These are phyloP conservation scores for Cataglyphis hispanica DNA, from an alignment of 1,140 invertebrate species.

Conservation along the genomic window DNA sequence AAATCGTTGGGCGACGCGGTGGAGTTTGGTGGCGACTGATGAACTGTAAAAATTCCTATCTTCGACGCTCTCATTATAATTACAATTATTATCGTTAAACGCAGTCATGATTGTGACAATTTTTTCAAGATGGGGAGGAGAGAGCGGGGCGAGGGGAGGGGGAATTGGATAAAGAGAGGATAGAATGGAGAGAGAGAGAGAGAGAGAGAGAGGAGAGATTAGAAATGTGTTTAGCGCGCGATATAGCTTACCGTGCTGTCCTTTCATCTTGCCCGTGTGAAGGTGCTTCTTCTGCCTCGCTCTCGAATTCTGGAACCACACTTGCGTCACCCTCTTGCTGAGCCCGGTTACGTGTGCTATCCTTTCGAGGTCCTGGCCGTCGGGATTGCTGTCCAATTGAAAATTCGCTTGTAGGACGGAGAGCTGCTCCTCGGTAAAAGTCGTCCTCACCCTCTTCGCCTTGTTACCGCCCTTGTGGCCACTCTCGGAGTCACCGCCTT, in stretches of 20 bases:
- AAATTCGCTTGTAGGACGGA: constrained; percentile 99
- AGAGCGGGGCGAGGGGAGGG: constrained; percentile 22
- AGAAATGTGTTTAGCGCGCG: neutral
- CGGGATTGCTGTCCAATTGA: constrained; percentile 98
- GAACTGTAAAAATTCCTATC: constrained; percentile 72
- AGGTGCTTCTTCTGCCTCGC: constrained; percentile 99
- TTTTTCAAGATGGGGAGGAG: neutral
- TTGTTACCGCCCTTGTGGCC: constrained; percentile 94
- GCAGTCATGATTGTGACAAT: neutral
- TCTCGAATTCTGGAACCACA: constrained; percentile 99
- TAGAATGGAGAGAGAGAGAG: too few relatives aligned
- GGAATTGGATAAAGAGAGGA: too few relatives aligned
- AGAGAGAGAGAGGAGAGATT: constrained; percentile 38
- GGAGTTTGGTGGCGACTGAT: constrained; percentile 80
- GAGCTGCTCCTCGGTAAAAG: constrained; percentile 99
- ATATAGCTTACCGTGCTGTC: constrained; percentile 80
- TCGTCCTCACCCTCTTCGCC: constrained; percentile 98
- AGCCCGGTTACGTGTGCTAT: constrained; percentile 98
- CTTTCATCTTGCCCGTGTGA: constrained; percentile 94
- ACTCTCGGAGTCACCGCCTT: constrained; percentile 94
- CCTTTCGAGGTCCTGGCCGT: constrained; percentile 98
- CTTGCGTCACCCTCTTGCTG: constrained; percentile 99
- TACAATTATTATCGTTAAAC: neutral
- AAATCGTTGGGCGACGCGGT: constrained; percentile 85
- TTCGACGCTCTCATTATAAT: constrained; percentile 5